Conservation (phyloP, 2,888 invertebrate species). For the Zonitis immaculata region DNA sequence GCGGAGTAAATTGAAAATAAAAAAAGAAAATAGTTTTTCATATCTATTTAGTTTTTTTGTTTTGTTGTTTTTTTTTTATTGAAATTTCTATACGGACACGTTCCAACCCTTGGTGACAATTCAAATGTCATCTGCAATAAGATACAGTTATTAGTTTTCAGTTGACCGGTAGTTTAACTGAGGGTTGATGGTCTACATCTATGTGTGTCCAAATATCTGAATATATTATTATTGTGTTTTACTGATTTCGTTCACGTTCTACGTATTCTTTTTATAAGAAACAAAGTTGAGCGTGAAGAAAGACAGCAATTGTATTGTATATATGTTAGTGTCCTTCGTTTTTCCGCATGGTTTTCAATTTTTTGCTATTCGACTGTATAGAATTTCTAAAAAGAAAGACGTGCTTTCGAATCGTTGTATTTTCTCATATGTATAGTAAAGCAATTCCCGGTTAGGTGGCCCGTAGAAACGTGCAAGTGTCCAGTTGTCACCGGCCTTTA, state of each 20-base stretch:
- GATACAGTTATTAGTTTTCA: slow-evolving; percentile 38
- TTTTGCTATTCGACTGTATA: not conserved
- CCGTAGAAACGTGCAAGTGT: slow-evolving; percentile 38
- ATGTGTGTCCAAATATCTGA: slow-evolving; percentile 12
- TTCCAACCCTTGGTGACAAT: slow-evolving; percentile 1
- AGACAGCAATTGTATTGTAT: no score
- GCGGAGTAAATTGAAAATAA: not conserved
- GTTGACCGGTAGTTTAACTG: slow-evolving; percentile 36
- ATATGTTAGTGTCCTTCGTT: slow-evolving; percentile 2
- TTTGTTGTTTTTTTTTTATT: not conserved
- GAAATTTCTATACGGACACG: not conserved
- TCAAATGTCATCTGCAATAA: slow-evolving; percentile 2
- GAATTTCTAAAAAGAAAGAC: slow-evolving; percentile 6
- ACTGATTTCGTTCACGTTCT: slow-evolving; percentile 32
- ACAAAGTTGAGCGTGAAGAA: not conserved
- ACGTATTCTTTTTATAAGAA: not conserved
- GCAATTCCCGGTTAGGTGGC: slow-evolving; percentile 35
- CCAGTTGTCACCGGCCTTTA: slow-evolving; percentile 37
- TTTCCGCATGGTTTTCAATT: not conserved
- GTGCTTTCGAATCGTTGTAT: slow-evolving; percentile 14
- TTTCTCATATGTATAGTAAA: slow-evolving; percentile 7
- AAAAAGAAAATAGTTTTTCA: no score
- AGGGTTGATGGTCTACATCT: slow-evolving; percentile 23
- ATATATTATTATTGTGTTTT: slow-evolving; percentile 37
- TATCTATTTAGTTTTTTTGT: no score